phyloP scores from a whole-genome alignment of 2,113 vertebrate genomes.

The Rynchops niger region DNA sequence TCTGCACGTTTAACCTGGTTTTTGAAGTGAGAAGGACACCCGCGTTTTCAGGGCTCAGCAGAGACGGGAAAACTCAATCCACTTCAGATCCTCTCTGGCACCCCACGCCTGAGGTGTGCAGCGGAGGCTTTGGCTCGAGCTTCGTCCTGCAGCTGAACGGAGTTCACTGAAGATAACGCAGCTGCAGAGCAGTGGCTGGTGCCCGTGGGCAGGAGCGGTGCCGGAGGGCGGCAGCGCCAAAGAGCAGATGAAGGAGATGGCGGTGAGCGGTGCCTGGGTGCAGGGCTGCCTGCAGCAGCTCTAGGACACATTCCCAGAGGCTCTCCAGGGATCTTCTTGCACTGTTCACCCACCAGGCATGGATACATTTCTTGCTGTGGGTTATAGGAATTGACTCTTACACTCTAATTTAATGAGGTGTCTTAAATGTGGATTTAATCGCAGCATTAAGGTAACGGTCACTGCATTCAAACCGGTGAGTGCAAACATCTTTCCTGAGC shows the following conservation, averaged over 20 bases:
- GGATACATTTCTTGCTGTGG: background rate
- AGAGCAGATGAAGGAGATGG: rapidly evolving
- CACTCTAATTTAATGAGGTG: slow-evolving; percentile 33
- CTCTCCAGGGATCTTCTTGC: background rate
- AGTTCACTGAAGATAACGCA: rapidly evolving
- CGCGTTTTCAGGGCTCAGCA: background rate
- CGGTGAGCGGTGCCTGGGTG: rapidly evolving
- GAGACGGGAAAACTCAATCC: background rate
- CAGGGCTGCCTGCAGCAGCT: background rate
- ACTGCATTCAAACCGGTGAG: background rate
- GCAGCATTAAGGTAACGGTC: slow-evolving; percentile 24
- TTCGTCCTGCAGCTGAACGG: background rate
- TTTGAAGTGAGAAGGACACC: background rate
- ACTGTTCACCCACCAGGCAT: background rate
- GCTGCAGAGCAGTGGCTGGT: background rate
- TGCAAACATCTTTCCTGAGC: background rate
- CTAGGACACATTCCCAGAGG: background rate
- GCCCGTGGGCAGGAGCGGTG: rapidly evolving
- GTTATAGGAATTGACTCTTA: background rate
- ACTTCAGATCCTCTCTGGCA: background rate
- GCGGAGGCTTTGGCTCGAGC: background rate
- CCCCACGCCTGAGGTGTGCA: rapidly evolving
- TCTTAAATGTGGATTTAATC: slow-evolving; percentile 40
- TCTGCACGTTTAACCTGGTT: background rate
- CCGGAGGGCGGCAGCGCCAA: background rate